phyloP scores from a whole-genome alignment of 2,113 vertebrate species.

The Burhinus bistriatus region DNA sequence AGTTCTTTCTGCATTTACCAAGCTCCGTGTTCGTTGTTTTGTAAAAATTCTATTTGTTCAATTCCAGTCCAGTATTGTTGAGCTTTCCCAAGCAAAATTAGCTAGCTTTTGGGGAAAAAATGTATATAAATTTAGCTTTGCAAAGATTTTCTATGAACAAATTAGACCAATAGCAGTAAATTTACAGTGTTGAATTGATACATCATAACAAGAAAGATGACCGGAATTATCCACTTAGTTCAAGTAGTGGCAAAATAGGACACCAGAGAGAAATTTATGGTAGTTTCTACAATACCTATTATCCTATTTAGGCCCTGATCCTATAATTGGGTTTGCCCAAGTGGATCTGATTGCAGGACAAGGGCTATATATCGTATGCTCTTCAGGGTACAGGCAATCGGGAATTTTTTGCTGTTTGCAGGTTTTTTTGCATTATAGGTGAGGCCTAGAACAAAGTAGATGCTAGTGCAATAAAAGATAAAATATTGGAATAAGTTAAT shows the following conservation, averaged over 20 bases:
- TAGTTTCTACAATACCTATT: slow-evolving; percentile 68
- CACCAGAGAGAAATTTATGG: slow-evolving; percentile 69
- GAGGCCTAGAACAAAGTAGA: not conserved
- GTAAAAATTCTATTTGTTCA: slow-evolving; percentile 33
- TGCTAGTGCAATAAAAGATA: not conserved
- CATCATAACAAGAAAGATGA: slow-evolving; percentile 67
- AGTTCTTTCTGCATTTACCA: slow-evolving; percentile 45
- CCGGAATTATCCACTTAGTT: slow-evolving; percentile 69
- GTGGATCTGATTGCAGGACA: slow-evolving; percentile 66
- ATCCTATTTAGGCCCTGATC: slow-evolving; percentile 64
- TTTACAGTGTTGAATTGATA: slow-evolving; percentile 47
- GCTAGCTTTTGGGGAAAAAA: not conserved
- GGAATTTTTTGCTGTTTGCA: not conserved
- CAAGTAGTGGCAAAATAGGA: slow-evolving; percentile 66
- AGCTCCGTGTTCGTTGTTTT: not conserved
- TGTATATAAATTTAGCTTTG: not conserved
- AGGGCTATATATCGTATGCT: slow-evolving; percentile 50
- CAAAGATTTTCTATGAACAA: slow-evolving; percentile 22
- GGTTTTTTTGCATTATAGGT: not conserved
- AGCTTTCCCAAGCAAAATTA: not conserved
- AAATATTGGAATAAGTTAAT: not conserved
- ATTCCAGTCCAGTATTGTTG: not conserved
- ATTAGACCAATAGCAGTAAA: slow-evolving; percentile 56
- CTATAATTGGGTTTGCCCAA: slow-evolving; percentile 68
- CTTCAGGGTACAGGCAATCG: not conserved